A percentile compares a stretch with the other conserved stretches of the same genome.
These are phyloP conservation scores for Lydus trimaculatus DNA, from an alignment of 2,888 invertebrate genomes.

Conservation along the genomic window DNA sequence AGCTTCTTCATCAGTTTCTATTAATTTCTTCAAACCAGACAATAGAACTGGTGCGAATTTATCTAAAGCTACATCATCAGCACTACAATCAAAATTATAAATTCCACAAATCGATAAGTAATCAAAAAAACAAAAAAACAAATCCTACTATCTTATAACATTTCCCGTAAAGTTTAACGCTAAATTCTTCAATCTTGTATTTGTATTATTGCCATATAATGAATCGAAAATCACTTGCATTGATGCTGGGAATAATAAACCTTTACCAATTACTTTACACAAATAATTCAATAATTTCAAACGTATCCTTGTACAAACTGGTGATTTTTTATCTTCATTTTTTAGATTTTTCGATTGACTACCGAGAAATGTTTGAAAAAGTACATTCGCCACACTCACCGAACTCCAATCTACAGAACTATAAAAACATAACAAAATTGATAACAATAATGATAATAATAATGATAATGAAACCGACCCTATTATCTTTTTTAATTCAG, in stretches of 20 bases:
- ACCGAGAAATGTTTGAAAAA: constrained; percentile 83
- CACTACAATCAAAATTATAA: constrained; percentile 60
- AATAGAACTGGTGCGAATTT: constrained; percentile 77
- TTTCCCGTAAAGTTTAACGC: constrained; percentile 84
- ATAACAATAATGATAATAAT: constrained; percentile 11
- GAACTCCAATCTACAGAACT: constrained; percentile 83
- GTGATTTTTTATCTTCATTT: constrained; percentile 75
- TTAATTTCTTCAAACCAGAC: constrained; percentile 75
- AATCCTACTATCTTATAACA: constrained; percentile 78
- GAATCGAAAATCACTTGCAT: constrained; percentile 90
- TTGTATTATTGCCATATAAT: constrained; percentile 83
- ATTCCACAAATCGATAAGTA: too few species aligned
- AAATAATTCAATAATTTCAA: constrained; percentile 86
- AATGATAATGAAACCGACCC: constrained; percentile 61
- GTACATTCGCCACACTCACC: constrained; percentile 71
- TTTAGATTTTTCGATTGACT: constrained; percentile 66
- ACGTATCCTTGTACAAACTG: constrained; percentile 84
- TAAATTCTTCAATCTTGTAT: constrained; percentile 80
- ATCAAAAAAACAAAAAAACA: constrained; percentile 1
- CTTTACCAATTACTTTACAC: constrained; percentile 74
- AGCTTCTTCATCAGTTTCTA: constrained; percentile 69
- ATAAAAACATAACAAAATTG: constrained; percentile 41
- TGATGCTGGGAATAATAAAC: constrained; percentile 78
- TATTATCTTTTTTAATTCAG: constrained; percentile 80
- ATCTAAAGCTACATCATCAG: constrained; percentile 67